Evolutionary conservation across 2,797 vertebrate genomes (phyloP), one percentile per base, ranked within the genome.

Genomic region (Sebastes alutus): DNA sequence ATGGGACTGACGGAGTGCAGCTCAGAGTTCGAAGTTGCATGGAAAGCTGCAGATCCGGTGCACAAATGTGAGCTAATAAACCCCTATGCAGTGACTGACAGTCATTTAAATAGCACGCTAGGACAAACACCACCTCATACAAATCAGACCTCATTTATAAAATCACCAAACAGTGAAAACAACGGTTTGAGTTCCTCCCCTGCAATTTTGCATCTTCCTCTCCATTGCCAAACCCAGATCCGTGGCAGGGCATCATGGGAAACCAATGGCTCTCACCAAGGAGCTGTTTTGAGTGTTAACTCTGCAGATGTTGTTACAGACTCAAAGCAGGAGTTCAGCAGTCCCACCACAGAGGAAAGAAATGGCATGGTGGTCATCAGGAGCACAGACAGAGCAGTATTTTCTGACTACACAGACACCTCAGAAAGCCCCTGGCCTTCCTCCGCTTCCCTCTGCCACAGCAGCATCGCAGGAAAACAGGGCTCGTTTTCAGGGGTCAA

Each of bases 211-310:
- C 94, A 95, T 84, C 92, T 95, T 84, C 90, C 94, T 80, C 91
- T 93, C 38, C 88, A 94, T 84, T 95, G 92, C 91, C 96, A 96
- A 94, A 94, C 88, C 20, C 93, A 94, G 86, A 89, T 94, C 12
- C 84, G 82, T 33, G 89, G 90, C 63, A 91, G 62, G 56, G 91
- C 88, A 32, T 81, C 89, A 2, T 93, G 93, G 94, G 90, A 91
- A 1, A 89, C 68, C 70, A 94, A 86, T 2, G 81, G 76, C 58
- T 80, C 78, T 64, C 69, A 75, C 13, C 87, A 88, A 60, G 89
- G 71, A 75, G 69, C 87, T 29, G 83, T 87, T 82, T 64, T 82
- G 63, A 78, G 83, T 23, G 68, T 60, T 22, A 75, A 62, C 68
- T 72, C 73, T n/a, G 66, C 78, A 49, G 88, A 90, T n/a, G 14